Percentiles rank a stretch among this genome's conserved stretches.
Conservation (phyloP, 2,797 vertebrate species). For the Sebastes nivosus region DNA sequence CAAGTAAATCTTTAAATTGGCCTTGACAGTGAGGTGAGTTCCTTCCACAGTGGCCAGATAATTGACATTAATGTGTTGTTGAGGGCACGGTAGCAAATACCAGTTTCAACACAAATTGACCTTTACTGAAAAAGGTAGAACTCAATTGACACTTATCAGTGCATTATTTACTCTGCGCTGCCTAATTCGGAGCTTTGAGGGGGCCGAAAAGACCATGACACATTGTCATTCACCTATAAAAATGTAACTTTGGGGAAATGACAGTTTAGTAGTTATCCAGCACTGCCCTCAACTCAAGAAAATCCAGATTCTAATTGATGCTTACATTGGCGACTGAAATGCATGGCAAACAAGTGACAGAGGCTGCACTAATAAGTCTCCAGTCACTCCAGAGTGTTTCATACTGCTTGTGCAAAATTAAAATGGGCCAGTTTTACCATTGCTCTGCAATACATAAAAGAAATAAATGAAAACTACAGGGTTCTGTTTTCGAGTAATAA, state of each 20-base stretch:
- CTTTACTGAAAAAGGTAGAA: conserved; percentile 9
- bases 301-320: neutral
- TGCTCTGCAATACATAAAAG: neutral
- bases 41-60: neutral
- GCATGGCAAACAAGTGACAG: neutral
- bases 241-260: neutral
- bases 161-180: neutral
- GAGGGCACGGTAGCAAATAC: neutral
- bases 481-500: neutral
- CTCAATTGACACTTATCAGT: neutral
- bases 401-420: conserved; percentile 9
- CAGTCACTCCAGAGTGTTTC: neutral
- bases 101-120: neutral
- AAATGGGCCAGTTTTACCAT: neutral
- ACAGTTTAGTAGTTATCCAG: neutral
- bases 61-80: conserved; percentile 9
- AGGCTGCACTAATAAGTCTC: neutral
- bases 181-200: neutral
- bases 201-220: neutral
- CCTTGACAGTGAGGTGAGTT: neutral
- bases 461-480: neutral
- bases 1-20: conserved; percentile 2
- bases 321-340: neutral
- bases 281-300: neutral
- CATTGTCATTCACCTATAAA: neutral